A percentile compares a stretch with the other conserved stretches of the same genome.
Evolutionary conservation across 2,888 invertebrate genomes (phyloP).

Genomic region (Cetonia aurata): DNA sequence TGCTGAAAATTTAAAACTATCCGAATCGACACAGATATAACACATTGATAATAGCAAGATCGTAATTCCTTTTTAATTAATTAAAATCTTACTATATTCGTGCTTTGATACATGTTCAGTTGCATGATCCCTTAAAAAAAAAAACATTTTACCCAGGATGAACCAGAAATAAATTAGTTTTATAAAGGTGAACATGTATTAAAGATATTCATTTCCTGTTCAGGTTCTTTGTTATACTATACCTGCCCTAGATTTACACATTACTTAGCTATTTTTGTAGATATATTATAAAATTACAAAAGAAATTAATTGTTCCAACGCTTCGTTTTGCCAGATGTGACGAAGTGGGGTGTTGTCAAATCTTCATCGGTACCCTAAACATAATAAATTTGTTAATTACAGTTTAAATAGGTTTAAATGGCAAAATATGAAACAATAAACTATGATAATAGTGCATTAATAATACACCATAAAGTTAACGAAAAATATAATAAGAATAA

Average conservation of each 20-base stretch:
- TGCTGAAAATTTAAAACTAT: slow-evolving; percentile 30
- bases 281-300: slow-evolving; percentile 33
- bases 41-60: slow-evolving; percentile 11
- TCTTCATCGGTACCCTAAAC: slow-evolving; percentile 28
- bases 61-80: too few relatives aligned
- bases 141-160: neutral
- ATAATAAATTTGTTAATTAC: slow-evolving; percentile 31
- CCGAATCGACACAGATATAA: slow-evolving; percentile 1
- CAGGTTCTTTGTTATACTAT: slow-evolving; percentile 7
- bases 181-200: slow-evolving; percentile 1
- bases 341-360: neutral
- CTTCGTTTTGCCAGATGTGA: neutral
- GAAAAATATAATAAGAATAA: too few relatives aligned
- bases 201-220: neutral
- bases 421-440: neutral
- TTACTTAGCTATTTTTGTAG: slow-evolving; percentile 29
- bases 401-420: neutral
- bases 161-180: neutral
- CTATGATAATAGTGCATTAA: too few relatives aligned
- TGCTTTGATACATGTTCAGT: slow-evolving; percentile 3
- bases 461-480: too few relatives aligned
- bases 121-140: neutral
- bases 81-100: too few relatives aligned
- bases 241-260: slow-evolving; percentile 25
- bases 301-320: slow-evolving; percentile 25